Base-by-base conservation (phyloP, 37 sponge, comb jelly and placozoan species). In the Mnemiopsis leidyi region DNA sequence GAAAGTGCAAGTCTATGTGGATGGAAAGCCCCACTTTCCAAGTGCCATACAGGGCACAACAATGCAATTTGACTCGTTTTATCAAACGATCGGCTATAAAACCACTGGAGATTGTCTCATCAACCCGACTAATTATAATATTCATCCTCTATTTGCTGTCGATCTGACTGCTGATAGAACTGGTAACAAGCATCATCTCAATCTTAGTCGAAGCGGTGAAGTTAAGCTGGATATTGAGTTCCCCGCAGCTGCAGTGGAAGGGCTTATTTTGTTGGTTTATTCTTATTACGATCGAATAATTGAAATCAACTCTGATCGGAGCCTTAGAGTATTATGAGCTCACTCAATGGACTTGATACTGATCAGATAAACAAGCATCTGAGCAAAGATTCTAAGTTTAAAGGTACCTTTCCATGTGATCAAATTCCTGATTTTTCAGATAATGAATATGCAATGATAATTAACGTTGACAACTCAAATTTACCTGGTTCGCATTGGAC, bases 401-500 rank as follows among this genome's bases (percentile, higher is more conserved):
- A 77, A 20, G 79, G 79, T 77, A 36, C 79, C 30, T 77, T 20
- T 32, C 36, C 79, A 34, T 77, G 79, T 77, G 79, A 77, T 77
- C 79, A 77, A 77, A 77, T 77, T 3, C 73, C 73, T 28, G 21
- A 25, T 69, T 69, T 69, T 25, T 28, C 28, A 28, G 73, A 69
- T 69, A 69, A 69, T 69, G 73, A 69, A 69, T 77, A 77, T 77
- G 30, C 79, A 31, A 32, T 77, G 18, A 77, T 77, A 34, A 32
- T 77, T 31, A 77, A 77, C 18, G 79, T 77, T 77, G 79, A 77
- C 33, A 34, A 26, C 16, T 77, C 79, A 32, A 20, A 33, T 32
- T 77, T 77, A 77, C 36, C 79, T 34, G 79, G 79, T 48, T 31
- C 32, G 16, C 79, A 77, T 32, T 77, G 79, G 79, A 77, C 79